Evolutionary conservation across 2,888 invertebrate genomes (phyloP), one percentile per base, ranked within the genome.

Genomic region (Leptinotarsa peninsularis): DNA sequence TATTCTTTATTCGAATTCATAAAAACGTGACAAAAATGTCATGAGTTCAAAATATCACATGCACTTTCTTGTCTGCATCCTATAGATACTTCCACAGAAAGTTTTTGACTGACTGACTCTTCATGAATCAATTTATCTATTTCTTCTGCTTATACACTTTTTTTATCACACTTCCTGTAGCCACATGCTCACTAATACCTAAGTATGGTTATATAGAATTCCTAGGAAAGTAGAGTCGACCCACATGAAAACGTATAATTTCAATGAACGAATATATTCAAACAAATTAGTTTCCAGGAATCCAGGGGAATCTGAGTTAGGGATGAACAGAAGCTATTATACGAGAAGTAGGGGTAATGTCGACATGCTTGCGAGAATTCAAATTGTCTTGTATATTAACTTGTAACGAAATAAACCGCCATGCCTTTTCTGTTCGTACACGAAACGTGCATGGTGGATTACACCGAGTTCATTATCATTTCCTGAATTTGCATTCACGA

Each of bases 381-480:
- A 52, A 52, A 52, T 52, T 4, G 52, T 52, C 43, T n/a, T 4
- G 52, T 52, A n/a, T 52, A 52, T 52, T n/a, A 52, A 52, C 15
- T 52, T 52, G 17, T n/a, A 52, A 52, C 52, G 52, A 52, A 52
- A 52, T 52, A 52, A 52, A 52, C 4, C 52, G 52, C n/a, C n/a
- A 52, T 15, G n/a, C 52, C 52, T 52, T 52, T 52, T 52, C 52
- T 52, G 52, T 52, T 52, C n/a, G 17, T 52, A 14, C 52, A 52
- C n/a, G n/a, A 52, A 52, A 15, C n/a, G 52, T 52, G n/a, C 52
- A 52, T 17, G 52, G 52, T 52, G 52, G 52, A 52, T 52, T 52
- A 52, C 52, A 52, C 52, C n/a, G n/a, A 52, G 52, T 52, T 52
- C 52, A 52, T 52, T 52, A 52, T 52, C 52, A 52, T 52, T 52